These are phyloP conservation scores for Parapristionchus giblindavisi DNA, from an alignment of 2,888 invertebrate species.

Conservation along the genomic window DNA sequence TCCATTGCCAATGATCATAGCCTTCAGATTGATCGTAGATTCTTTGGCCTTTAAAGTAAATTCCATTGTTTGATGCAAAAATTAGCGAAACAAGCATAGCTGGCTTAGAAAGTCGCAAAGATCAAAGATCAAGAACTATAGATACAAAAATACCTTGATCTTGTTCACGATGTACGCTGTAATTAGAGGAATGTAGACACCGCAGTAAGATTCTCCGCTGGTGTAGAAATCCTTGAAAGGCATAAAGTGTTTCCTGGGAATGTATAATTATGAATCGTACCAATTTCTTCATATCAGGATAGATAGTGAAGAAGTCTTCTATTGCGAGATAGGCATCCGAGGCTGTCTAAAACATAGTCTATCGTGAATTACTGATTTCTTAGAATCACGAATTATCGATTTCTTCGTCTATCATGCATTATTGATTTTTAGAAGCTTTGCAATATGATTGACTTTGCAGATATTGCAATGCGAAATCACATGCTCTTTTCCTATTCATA, in stretches of 20 bases:
- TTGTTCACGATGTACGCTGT: slow-evolving; percentile 10
- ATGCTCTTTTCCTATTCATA: not conserved
- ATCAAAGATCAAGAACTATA: not conserved
- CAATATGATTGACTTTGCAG: too few species aligned
- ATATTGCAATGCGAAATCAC: too few species aligned
- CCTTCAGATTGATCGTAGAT: slow-evolving; percentile 56
- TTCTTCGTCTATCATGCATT: too few species aligned
- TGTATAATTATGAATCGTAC: not conserved
- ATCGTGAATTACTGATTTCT: not conserved
- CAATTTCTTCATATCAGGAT: slow-evolving; percentile 69
- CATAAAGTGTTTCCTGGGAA: not conserved
- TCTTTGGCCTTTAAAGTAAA: slow-evolving; percentile 39
- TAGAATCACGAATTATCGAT: not conserved
- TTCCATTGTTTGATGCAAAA: not conserved
- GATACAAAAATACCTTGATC: not conserved
- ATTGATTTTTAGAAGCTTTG: too few species aligned
- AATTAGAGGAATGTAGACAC: slow-evolving; percentile 25
- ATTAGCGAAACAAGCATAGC: too few species aligned
- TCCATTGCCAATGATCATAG: slow-evolving; percentile 64
- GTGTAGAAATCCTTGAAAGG: slow-evolving; percentile 40
- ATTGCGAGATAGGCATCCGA: slow-evolving; percentile 72
- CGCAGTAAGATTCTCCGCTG: slow-evolving; percentile 71
- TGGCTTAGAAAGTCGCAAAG: not conserved
- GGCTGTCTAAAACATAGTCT: slow-evolving; percentile 66
- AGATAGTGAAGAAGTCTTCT: slow-evolving; percentile 72